Percentiles rank a stretch among this genome's conserved stretches.
These are phyloP conservation scores for Salticus scenicus DNA, from an alignment of 2,888 invertebrate genomes.

Conservation along the genomic window DNA sequence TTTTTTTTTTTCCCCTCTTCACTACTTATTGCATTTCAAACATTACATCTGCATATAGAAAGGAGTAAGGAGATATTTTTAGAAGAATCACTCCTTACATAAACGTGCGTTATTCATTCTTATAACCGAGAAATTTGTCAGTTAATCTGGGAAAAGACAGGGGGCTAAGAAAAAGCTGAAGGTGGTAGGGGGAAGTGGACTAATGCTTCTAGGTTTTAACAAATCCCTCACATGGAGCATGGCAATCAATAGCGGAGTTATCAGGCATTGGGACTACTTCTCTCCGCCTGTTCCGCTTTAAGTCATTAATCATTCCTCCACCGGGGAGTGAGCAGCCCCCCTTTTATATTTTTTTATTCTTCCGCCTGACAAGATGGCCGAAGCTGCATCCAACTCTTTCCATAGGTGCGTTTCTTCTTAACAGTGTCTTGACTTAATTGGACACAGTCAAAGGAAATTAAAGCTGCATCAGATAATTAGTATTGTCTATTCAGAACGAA, in stretches of 20 bases:
- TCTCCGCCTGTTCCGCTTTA: slow-evolving; percentile 42
- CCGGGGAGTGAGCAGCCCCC: slow-evolving; percentile 39
- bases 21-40: slow-evolving; percentile 19
- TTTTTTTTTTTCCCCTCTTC: slow-evolving; percentile 20
- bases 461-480: slow-evolving; percentile 66
- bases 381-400: background rate
- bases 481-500: slow-evolving; percentile 63
- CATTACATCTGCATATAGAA: slow-evolving; percentile 57
- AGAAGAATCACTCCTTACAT: slow-evolving; percentile 41
- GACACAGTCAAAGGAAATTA: slow-evolving; percentile 64
- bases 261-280: slow-evolving; percentile 65
- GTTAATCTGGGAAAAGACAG: slow-evolving; percentile 53
- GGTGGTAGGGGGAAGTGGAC: background rate
- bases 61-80: slow-evolving; percentile 40
- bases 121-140: slow-evolving; percentile 62
- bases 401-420: slow-evolving; percentile 42
- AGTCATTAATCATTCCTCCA: slow-evolving; percentile 66
- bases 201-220: slow-evolving; percentile 62
- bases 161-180: slow-evolving; percentile 32
- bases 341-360: slow-evolving; percentile 25
- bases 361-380: slow-evolving; percentile 51
- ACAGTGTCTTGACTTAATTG: slow-evolving; percentile 47
- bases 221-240: slow-evolving; percentile 59
- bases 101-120: slow-evolving; percentile 63
- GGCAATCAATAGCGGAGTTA: slow-evolving; percentile 67